Conservation (phyloP, 2,888 invertebrate genomes). For the Eupithecia vulgata region DNA sequence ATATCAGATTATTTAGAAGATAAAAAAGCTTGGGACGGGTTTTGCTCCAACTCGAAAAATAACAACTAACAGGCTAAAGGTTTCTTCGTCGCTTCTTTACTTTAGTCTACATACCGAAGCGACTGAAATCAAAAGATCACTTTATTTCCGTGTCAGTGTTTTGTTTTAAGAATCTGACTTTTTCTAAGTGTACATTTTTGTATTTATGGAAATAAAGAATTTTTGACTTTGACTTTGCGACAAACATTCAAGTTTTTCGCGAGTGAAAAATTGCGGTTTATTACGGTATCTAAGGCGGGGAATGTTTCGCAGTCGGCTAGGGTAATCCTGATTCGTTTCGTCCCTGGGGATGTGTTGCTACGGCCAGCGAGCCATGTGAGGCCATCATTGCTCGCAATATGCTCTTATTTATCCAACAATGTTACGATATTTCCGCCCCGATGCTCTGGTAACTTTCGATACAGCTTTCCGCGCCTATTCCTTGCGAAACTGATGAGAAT, state of each 20-base stretch:
- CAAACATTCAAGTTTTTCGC: conserved; percentile 40
- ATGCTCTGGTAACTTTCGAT: conserved; percentile 66
- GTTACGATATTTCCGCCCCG: conserved; percentile 65
- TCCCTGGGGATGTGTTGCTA: conserved; percentile 67
- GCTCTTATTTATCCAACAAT: conserved; percentile 71
- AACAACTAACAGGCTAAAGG: too few species aligned
- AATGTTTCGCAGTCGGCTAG: conserved; percentile 60
- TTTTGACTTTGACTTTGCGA: too few species aligned
- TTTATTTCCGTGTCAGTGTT: too few species aligned
- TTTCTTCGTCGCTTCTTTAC: too few species aligned
- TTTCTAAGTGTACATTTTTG: too few species aligned
- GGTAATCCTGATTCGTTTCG: conserved; percentile 68
- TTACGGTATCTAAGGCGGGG: conserved; percentile 47
- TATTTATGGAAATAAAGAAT: too few species aligned
- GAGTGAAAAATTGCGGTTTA: conserved; percentile 43
- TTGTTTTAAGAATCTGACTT: too few species aligned
- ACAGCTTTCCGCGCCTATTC: conserved; percentile 54
- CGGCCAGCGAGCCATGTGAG: conserved; percentile 55
- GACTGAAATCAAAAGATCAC: too few species aligned
- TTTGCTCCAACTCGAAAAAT: too few species aligned
- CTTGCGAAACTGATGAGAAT: conserved; percentile 52
- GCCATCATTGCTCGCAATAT: conserved; percentile 67
- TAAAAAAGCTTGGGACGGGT: too few species aligned
- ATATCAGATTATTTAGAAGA: too few species aligned
- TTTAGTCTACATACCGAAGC: too few species aligned